Conservation (phyloP, 2,797 vertebrate species). For the Chaunax sp. region DNA sequence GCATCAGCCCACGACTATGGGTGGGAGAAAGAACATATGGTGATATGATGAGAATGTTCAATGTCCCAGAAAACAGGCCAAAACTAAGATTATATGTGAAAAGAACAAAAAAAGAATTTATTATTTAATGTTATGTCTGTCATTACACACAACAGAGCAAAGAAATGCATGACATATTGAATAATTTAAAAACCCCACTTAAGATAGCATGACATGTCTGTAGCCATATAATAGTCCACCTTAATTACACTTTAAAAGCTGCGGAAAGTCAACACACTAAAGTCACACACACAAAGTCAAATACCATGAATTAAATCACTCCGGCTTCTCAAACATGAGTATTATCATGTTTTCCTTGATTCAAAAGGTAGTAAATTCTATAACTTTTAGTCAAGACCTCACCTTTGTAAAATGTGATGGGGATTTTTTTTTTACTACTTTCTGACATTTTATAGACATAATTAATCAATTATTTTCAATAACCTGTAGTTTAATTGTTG, state of each 20-base stretch:
- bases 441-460: too few relatives aligned
- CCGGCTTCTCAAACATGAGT: too few relatives aligned
- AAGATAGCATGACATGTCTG: neutral
- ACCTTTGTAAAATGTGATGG: too few relatives aligned
- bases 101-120: slow-evolving; percentile 14
- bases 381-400: too few relatives aligned
- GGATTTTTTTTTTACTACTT: too few relatives aligned
- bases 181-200: slow-evolving; percentile 10
- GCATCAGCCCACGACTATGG: slow-evolving; percentile 96
- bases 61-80: neutral
- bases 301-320: too few relatives aligned
- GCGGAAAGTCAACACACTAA: slow-evolving; percentile 6
- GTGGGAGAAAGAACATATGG: slow-evolving; percentile 30
- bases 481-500: neutral
- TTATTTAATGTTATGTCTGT: slow-evolving; percentile 19
- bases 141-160: slow-evolving; percentile 1
- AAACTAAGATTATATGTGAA: slow-evolving; percentile 10
- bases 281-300: neutral
- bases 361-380: too few relatives aligned
- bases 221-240: slow-evolving; percentile 15
- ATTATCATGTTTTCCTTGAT: too few relatives aligned
- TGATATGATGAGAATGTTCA: neutral
- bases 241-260: neutral
- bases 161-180: slow-evolving; percentile 7
- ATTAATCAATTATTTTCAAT: too few relatives aligned